Evolutionary conservation across 92 coral and sea anemone genomes (phyloP).

Genomic region (Metridium senile): DNA sequence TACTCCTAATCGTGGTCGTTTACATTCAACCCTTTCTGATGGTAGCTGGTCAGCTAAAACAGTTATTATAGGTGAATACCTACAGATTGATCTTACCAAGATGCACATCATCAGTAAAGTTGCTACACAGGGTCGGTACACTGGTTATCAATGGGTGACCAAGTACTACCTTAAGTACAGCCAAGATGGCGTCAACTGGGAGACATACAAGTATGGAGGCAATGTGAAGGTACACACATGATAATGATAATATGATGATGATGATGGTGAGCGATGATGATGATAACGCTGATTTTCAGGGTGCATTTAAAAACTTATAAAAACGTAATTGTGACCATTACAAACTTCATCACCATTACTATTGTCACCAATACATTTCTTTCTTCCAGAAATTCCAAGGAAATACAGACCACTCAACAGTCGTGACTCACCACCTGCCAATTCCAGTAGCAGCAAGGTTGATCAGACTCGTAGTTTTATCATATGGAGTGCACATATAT

Average conservation of each 20-base stretch:
- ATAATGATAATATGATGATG: not conserved
- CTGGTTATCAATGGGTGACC: conserved; percentile 1
- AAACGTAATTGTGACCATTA: not conserved
- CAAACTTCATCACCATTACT: not conserved
- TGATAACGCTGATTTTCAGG: no score
- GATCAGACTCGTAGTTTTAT: no score
- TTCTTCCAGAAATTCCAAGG: not conserved
- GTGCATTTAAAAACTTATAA: no score
- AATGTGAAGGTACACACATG: conserved; percentile 7
- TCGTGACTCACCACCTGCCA: not conserved
- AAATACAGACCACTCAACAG: not conserved
- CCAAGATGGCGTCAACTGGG: conserved; percentile 11
- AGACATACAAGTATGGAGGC: conserved; percentile 1
- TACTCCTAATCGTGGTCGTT: not conserved
- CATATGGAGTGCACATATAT: no score
- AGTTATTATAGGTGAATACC: not conserved
- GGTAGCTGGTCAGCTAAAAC: not conserved
- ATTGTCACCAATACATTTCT: not conserved
- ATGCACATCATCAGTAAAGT: conserved; percentile 11
- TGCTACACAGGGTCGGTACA: conserved; percentile 5
- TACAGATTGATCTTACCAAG: conserved; percentile 16
- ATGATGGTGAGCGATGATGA: not conserved
- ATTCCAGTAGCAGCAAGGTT: not conserved
- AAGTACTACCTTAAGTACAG: conserved; percentile 11
- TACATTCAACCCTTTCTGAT: not conserved